phyloP scores from a whole-genome alignment of 2,797 vertebrate species.

The Decapterus maruadsi region DNA sequence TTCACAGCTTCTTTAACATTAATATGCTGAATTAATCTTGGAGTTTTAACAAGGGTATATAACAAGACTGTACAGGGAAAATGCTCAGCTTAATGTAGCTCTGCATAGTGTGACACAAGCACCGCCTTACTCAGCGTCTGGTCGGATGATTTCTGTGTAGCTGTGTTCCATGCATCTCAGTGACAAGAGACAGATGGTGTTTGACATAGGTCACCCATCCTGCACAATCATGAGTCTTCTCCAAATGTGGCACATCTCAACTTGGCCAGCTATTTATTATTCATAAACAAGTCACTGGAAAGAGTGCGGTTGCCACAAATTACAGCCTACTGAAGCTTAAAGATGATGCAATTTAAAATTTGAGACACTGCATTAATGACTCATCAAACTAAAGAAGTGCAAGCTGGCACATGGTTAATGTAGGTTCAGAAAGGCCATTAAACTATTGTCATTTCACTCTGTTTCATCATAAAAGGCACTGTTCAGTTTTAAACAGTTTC shows the following conservation, averaged over 20 bases:
- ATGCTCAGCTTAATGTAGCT: constrained; percentile 13
- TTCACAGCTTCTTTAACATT: neutral
- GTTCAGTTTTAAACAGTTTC: constrained; percentile 33
- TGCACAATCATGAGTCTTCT: constrained; percentile 66
- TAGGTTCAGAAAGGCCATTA: constrained; percentile 59
- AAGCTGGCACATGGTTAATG: constrained; percentile 63
- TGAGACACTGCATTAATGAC: constrained; percentile 58
- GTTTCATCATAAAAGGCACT: constrained; percentile 69
- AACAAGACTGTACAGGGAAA: neutral
- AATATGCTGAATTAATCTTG: neutral
- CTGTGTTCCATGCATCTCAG: constrained; percentile 54
- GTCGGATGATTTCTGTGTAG: constrained; percentile 27
- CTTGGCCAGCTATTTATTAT: constrained; percentile 70
- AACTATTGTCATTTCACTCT: constrained; percentile 65
- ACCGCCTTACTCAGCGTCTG: constrained; percentile 19
- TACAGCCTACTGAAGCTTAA: constrained; percentile 55
- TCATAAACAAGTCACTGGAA: constrained; percentile 65
- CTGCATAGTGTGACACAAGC: constrained; percentile 13
- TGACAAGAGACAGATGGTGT: constrained; percentile 73
- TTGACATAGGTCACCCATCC: constrained; percentile 73
- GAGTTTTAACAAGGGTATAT: constrained; percentile 16
- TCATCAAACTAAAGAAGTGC: constrained; percentile 61
- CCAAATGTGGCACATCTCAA: constrained; percentile 48
- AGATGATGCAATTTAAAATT: constrained; percentile 64
- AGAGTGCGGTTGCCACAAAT: constrained; percentile 69